phyloP scores from a whole-genome alignment of 2,113 vertebrate genomes.

The Trichomycterus rosablanca region DNA sequence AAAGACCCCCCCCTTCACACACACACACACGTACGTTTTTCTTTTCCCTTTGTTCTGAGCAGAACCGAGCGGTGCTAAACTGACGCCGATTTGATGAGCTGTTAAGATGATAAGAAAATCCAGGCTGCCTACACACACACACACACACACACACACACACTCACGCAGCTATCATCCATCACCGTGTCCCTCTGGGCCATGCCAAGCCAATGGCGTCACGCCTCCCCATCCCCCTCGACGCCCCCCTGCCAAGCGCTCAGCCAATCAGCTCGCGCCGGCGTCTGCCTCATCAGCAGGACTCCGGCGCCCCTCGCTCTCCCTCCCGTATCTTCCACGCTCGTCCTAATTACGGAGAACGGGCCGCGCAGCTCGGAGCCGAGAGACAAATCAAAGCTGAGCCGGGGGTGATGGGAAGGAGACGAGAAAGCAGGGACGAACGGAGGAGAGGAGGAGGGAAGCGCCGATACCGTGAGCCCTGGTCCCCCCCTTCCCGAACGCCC shows the following conservation, averaged over 20 bases:
- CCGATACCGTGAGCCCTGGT: slow-evolving; percentile 43
- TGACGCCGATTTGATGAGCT: slow-evolving; percentile 49
- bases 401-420: slow-evolving; percentile 16
- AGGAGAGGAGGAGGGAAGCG: slow-evolving; percentile 19
- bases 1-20: too few relatives aligned
- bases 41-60: slow-evolving; percentile 18
- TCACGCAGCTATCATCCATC: slow-evolving; percentile 34
- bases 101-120: slow-evolving; percentile 47
- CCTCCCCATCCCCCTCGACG: slow-evolving; percentile 39
- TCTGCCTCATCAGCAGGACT: slow-evolving; percentile 47
- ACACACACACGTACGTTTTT: too few relatives aligned
- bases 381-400: slow-evolving; percentile 46
- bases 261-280: slow-evolving; percentile 36
- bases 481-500: neutral
- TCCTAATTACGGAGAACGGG: slow-evolving; percentile 52
- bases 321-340: slow-evolving; percentile 39
- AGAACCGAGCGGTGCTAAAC: slow-evolving; percentile 21
- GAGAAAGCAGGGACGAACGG: slow-evolving; percentile 21
- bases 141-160: slow-evolving; percentile 4
- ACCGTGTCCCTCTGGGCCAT: slow-evolving; percentile 40
- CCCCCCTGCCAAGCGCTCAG: slow-evolving; percentile 45
- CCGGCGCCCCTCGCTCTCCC: slow-evolving; percentile 13
- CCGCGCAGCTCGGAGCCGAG: slow-evolving; percentile 32
- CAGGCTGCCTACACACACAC: slow-evolving; percentile 37
- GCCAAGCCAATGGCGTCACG: slow-evolving; percentile 34